Base-by-base conservation (phyloP, 2,888 invertebrate species). In the Bhutanitis thaidina region DNA sequence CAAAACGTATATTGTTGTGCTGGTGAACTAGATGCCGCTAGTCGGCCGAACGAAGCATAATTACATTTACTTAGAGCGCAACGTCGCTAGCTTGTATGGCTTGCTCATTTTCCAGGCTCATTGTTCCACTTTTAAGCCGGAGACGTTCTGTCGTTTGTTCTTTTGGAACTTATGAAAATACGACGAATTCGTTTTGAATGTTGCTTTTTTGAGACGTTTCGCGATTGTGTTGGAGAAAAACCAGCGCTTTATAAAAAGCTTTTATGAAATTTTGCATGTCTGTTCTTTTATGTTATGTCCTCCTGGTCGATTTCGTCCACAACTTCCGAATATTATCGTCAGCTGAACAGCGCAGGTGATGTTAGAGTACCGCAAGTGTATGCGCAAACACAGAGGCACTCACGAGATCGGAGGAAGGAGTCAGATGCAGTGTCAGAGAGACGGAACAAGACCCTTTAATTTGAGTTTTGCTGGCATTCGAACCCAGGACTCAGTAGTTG, bases 1-100 rank as follows among this genome's bases (percentile, higher is more conserved):
- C 67, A 62, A 72, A 72, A 74, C 72, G 69, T 71, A 67, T 37
- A 43, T 43, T 43, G 43, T 38, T 68, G 71, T 43, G 43, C 32
- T 68, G 71, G 61, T 68, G 61, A 64, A 64, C 64, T 20, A 20
- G 20, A 20, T 20, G 57, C 14, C 25, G 38, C 48, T 20, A 37
- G 7, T 34, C 14, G 47, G n/a, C 20, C n/a, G 34, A 20, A 25
- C 30, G 25, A 27, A 14, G 39, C 32, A 8, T 51, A 51, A 54
- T 54, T 54, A 46, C 54, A 54, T 51, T 51, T 39, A 20, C 39
- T 47, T 30, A 32, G 1, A 38, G 38, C 46, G 10, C 34, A 25
- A 47, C 20, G 12, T 47, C 39, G 39, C 13, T 8, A 44, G 44
- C 30, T 45, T 45, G 45, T 47, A 25, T 32, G 47, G 32, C 39